These are phyloP conservation scores for Hippopotamus amphibius DNA, from an alignment of 2,113 vertebrate species.

Conservation along the genomic window DNA sequence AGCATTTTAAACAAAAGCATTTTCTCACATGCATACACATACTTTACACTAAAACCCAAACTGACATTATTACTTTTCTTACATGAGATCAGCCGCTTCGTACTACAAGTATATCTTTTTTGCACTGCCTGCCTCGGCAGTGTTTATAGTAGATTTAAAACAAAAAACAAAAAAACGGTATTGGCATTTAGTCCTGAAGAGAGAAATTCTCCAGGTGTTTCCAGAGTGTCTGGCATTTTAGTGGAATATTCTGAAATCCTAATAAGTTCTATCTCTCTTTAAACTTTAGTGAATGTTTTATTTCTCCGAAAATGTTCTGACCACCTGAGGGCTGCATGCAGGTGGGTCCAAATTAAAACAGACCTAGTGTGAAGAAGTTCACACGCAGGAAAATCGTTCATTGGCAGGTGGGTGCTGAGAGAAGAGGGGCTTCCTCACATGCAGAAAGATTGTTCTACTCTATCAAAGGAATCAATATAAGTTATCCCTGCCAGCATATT, in stretches of 20 bases:
- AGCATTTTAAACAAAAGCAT: background rate
- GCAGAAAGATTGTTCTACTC: background rate
- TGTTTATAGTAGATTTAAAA: conserved; percentile 12
- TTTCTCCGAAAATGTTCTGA: conserved; percentile 56
- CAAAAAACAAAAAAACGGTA: background rate
- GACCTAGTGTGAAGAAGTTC: background rate
- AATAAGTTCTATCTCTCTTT: conserved; percentile 69
- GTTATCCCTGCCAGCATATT: background rate
- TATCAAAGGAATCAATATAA: background rate
- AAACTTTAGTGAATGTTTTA: conserved; percentile 50
- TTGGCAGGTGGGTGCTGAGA: background rate
- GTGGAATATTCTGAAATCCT: conserved; percentile 63
- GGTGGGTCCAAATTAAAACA: background rate
- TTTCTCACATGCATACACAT: background rate
- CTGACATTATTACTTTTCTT: conserved; percentile 48
- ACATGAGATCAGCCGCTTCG: conserved; percentile 17
- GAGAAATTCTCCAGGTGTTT: conserved; percentile 68
- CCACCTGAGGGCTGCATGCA: background rate
- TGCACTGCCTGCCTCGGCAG: background rate
- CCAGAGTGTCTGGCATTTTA: conserved; percentile 63
- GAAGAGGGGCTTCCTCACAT: background rate
- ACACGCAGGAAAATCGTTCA: background rate
- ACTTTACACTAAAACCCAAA: background rate
- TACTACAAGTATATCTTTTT: background rate
- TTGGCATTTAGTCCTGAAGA: conserved; percentile 50